These are phyloP conservation scores for Caloenas nicobarica DNA, from an alignment of 2,113 vertebrate genomes.

Conservation along the genomic window DNA sequence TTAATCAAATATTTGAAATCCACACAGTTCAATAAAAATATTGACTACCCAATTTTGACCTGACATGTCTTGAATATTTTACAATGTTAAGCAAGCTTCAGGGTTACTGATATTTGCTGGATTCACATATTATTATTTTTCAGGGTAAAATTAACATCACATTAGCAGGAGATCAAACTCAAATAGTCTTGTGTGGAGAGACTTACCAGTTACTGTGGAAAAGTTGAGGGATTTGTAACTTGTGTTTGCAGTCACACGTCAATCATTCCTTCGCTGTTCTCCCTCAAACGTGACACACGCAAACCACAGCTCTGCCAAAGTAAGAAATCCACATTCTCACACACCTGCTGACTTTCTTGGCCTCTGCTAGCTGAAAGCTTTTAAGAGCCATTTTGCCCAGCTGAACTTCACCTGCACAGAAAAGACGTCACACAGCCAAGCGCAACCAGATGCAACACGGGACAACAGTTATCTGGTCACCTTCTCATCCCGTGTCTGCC, in stretches of 20 bases:
- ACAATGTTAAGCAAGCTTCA: background rate
- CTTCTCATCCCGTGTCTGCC: background rate
- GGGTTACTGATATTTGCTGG: background rate
- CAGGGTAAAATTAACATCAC: background rate
- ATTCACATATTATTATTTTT: background rate
- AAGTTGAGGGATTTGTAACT: background rate
- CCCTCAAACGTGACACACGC: accelerated
- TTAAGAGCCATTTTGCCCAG: background rate
- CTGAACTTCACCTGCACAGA: background rate
- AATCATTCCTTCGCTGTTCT: background rate
- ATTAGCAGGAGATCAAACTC: background rate
- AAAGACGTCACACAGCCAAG: background rate
- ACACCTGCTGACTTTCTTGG: background rate
- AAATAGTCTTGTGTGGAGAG: background rate
- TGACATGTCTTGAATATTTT: background rate
- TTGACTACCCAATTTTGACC: background rate
- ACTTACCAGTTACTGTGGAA: background rate
- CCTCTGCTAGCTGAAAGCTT: background rate
- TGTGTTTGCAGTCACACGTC: background rate
- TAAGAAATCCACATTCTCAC: background rate
- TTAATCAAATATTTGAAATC: background rate
- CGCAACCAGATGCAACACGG: accelerated
- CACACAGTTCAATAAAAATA: background rate
- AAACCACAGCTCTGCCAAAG: background rate
- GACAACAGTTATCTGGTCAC: background rate